Evolutionary conservation across 2,797 vertebrate species (phyloP), one percentile per base, ranked within the genome.

Genomic region (Ispidina picta): DNA sequence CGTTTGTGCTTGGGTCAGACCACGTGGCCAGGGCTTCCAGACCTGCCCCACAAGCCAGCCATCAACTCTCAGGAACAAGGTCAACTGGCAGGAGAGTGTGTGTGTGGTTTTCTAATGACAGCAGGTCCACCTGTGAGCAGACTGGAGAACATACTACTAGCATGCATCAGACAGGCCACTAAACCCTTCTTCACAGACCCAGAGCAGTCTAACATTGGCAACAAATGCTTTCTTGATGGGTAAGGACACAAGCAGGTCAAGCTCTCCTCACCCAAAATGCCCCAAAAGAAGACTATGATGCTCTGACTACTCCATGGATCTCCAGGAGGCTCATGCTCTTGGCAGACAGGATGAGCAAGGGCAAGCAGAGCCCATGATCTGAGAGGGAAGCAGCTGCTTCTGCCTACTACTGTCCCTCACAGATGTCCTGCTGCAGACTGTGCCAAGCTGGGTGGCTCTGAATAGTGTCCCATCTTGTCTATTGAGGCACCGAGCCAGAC

Each of bases 221-320:
- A 74, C 20, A 63, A 63, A 79, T 1, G 0, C 8, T 33, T 28
- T 72, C n/a, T 12, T 55, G 54, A 54, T 0, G 0, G 41, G 5
- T 12, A 70, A 58, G 15, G 70, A 6, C 52, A 21, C 17, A 56
- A 22, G 31, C 41, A 64, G 63, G 58, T 59, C 26, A 80, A 66
- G 26, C 9, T 64, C 33, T 54, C 54, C 31, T 44, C 41, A 56
- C 25, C 17, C 22, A 75, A 46, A 60, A 72, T 1, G 8, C 43
- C 75, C 20, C 43, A 54, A 37, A 60, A 35, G 41, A 66, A 70
- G 68, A 37, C 0, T 2, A n/a, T 1, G 1, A 64, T 56, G 44
- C 55, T 84, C 37, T 69, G 55, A 71, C 25, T 22, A 3, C 35
- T 37, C 37, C 37, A n/a, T 22, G 26, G 21, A 62, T 55, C 64